Evolutionary conservation across 2,888 invertebrate genomes (phyloP), one percentile per base, ranked within the genome.

Genomic region (Acronicta leporina): DNA sequence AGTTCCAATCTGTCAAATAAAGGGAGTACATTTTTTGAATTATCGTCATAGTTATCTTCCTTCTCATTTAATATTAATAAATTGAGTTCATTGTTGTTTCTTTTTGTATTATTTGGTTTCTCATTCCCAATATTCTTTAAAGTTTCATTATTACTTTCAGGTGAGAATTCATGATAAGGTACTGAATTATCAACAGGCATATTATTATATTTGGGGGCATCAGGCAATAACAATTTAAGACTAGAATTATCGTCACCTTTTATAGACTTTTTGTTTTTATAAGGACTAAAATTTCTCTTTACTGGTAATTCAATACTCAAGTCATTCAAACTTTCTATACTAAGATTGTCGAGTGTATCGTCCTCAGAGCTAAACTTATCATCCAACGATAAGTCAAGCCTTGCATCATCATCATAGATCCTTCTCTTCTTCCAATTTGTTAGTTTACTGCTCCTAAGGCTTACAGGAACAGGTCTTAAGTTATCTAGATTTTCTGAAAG

Each of bases 401-500:
- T 47, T 5, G 13, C 8, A 35, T 47, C n/a, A 14, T 53, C 13
- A 35, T 46, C 16, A 27, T 16, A 11, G 33, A 27, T 43, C 35
- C 16, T 43, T 38, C 2, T 38, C 8, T 47, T 8, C 4, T 42
- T 41, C 9, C 38, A 25, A 8, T 50, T 49, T 5, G 20, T 16
- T 8, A n/a, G 6, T 10, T n/a, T 30, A 25, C 8, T 35, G 3
- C 16, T 43, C 46, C 30, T 51, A 8, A 71, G 27, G 30, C 27
- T 43, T 41, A 38, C 25, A 41, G 71, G 49, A 15, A 30, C 15
- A 10, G 63, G 10, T 2, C 56, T 41, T 11, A 55, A 44, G 38
- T 50, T 20, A 16, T 43, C 30, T 27, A 55, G 27, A n/a, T 27
- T 42, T 10, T 41, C 35, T 46, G 45, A 40, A 42, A 49, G 30